A percentile compares a stretch with the other conserved stretches of the same genome.
phyloP scores from a whole-genome alignment of 2,888 invertebrate genomes.

The Diplazon laetatorius region DNA sequence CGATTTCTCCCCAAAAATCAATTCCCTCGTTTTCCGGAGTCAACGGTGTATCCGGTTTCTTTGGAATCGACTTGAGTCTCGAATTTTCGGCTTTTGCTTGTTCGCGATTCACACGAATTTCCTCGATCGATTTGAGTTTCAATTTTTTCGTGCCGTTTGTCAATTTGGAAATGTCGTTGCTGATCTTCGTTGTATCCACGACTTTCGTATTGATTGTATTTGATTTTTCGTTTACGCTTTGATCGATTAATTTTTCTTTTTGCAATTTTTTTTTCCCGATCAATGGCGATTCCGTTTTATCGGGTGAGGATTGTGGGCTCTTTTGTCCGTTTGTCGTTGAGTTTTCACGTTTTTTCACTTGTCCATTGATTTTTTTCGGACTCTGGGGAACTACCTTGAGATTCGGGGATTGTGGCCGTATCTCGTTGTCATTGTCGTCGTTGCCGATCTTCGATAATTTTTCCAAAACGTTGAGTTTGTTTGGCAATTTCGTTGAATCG shows the following conservation, averaged over 20 bases:
- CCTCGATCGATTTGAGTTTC: conserved; percentile 81
- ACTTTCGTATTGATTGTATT: not conserved
- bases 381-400: conserved; percentile 48
- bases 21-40: conserved; percentile 69
- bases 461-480: conserved; percentile 21
- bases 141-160: conserved; percentile 35
- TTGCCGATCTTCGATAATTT: conserved; percentile 18
- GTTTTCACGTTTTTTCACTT: conserved; percentile 17
- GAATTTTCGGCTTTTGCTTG: conserved; percentile 16
- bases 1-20: conserved; percentile 80
- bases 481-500: conserved; percentile 42
- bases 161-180: conserved; percentile 3
- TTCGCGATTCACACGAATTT: conserved; percentile 66
- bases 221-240: not conserved
- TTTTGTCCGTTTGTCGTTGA: conserved; percentile 16
- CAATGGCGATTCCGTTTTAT: conserved; percentile 10
- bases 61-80: not conserved
- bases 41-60: conserved; percentile 48
- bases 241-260: not conserved
- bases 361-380: conserved; percentile 17
- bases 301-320: not conserved
- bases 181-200: not conserved
- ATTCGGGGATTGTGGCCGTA: conserved; percentile 34
- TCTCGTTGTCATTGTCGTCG: conserved; percentile 31
- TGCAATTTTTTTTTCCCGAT: conserved; percentile 25